A percentile compares a stretch with the other conserved stretches of the same genome.
phyloP scores from a whole-genome alignment of 2,797 vertebrate species.

The Chromis chromis region DNA sequence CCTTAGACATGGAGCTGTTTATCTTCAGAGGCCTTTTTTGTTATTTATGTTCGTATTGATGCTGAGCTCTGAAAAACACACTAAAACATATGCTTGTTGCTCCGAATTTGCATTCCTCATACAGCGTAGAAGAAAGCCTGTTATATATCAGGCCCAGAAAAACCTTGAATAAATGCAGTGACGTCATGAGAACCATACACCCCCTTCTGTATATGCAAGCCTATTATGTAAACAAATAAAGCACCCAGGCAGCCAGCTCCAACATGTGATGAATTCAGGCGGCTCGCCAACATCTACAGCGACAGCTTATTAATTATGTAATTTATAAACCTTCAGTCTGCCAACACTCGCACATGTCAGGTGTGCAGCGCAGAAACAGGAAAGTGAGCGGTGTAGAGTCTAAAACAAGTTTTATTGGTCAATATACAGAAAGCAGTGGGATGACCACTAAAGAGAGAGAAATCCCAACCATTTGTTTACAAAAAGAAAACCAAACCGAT shows the following conservation, averaged over 20 bases:
- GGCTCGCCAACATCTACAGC: slow-evolving; percentile 9
- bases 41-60: background rate
- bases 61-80: background rate
- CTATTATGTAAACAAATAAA: slow-evolving; percentile 31
- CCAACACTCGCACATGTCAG: background rate
- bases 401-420: slow-evolving; percentile 89
- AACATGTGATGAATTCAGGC: slow-evolving; percentile 13
- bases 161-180: background rate
- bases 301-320: slow-evolving; percentile 16
- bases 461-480: slow-evolving; percentile 81
- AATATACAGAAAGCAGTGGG: slow-evolving; percentile 87
- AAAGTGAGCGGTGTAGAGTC: slow-evolving; percentile 70
- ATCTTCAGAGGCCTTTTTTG: background rate
- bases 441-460: slow-evolving; percentile 82
- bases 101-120: background rate
- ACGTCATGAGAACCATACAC: background rate
- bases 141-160: background rate
- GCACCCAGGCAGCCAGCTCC: background rate
- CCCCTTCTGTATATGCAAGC: background rate
- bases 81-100: background rate
- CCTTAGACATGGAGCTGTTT: background rate
- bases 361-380: slow-evolving; percentile 14
- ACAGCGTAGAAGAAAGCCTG: background rate
- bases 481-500: slow-evolving; percentile 84
- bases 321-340: background rate